These are phyloP conservation scores for Pissodes strobi DNA, from an alignment of 1,140 invertebrate species.

Conservation along the genomic window DNA sequence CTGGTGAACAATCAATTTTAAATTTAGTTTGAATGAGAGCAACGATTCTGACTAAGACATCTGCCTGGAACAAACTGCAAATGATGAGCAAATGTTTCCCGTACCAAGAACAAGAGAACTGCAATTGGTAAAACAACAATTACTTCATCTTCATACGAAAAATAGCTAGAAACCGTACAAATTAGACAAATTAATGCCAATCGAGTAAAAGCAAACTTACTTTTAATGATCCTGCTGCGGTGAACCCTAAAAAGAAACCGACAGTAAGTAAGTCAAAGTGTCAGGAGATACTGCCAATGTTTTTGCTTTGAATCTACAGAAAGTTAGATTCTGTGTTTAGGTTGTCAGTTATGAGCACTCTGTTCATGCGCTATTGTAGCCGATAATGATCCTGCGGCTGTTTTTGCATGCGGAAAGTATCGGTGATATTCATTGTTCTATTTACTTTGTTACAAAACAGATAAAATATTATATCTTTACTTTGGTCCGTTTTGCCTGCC, in stretches of 20 bases:
- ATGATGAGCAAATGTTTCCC: neutral
- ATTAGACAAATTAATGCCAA: neutral
- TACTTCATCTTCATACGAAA: slow-evolving; percentile 1
- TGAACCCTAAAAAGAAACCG: neutral
- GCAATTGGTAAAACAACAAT: neutral
- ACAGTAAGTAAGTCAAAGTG: too few relatives aligned
- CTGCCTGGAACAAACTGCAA: neutral
- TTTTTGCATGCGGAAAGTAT: too few relatives aligned
- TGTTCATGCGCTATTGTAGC: too few relatives aligned
- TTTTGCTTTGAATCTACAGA: neutral
- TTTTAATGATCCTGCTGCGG: neutral
- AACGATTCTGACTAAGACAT: slow-evolving; percentile 2
- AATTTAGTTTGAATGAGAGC: neutral
- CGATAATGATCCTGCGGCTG: too few relatives aligned
- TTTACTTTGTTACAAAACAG: too few relatives aligned
- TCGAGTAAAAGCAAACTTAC: neutral
- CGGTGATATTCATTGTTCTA: too few relatives aligned
- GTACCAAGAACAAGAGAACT: neutral
- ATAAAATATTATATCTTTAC: too few relatives aligned
- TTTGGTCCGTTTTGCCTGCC: neutral
- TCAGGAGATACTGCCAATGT: neutral
- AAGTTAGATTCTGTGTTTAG: neutral
- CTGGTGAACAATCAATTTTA: neutral
- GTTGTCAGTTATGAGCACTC: neutral
- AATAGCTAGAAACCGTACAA: neutral